phyloP scores from a whole-genome alignment of 2,888 invertebrate genomes.

The Calameuta pallipes region DNA sequence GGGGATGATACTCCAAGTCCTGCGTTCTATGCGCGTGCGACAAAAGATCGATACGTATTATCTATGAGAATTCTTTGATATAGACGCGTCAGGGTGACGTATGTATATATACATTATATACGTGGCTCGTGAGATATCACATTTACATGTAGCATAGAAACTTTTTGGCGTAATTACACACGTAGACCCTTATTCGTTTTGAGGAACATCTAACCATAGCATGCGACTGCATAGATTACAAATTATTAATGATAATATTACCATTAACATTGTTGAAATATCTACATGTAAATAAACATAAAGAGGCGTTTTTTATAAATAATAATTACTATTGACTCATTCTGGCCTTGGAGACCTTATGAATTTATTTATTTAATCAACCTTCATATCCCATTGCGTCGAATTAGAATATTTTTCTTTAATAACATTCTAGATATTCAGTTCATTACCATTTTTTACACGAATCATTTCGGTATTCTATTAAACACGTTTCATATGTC shows the following conservation, averaged over 20 bases:
- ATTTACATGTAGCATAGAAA: slow-evolving; percentile 18
- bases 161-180: slow-evolving; percentile 47
- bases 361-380: neutral
- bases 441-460: no score
- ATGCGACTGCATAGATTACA: slow-evolving; percentile 51
- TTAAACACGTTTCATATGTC: no score
- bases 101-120: slow-evolving; percentile 14
- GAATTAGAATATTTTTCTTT: neutral
- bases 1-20: neutral
- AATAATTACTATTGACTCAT: slow-evolving; percentile 21
- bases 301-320: slow-evolving; percentile 60
- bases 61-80: neutral
- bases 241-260: slow-evolving; percentile 48
- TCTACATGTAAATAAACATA: slow-evolving; percentile 63
- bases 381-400: neutral
- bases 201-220: slow-evolving; percentile 43
- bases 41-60: neutral
- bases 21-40: neutral
- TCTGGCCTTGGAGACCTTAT: neutral
- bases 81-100: neutral
- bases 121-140: slow-evolving; percentile 21
- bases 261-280: slow-evolving; percentile 57
- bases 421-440: no score
- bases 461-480: no score
- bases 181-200: slow-evolving; percentile 45